Percentiles rank a stretch among this genome's conserved stretches.
Conservation (phyloP, 2,888 invertebrate species). For the Charanyca ferruginea region DNA sequence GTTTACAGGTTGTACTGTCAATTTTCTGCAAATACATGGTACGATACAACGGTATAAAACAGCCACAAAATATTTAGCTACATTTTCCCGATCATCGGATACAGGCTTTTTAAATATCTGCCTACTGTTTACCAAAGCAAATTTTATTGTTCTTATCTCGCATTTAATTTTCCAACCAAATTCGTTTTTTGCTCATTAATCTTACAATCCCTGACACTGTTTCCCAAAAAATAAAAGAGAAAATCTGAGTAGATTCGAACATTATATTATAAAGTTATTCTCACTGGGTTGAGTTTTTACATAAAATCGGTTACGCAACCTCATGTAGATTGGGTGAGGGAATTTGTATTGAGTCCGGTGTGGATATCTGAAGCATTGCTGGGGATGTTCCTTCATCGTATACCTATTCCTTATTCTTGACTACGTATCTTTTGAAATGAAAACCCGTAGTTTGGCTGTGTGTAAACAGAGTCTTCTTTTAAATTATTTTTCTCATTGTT, state of each 20-base stretch:
- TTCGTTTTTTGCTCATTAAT: slow-evolving; percentile 52
- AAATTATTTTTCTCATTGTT: too few species aligned
- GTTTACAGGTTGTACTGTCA: not conserved
- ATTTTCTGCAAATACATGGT: not conserved
- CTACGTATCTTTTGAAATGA: slow-evolving; percentile 26
- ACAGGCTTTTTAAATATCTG: slow-evolving; percentile 27
- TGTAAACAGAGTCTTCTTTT: not conserved
- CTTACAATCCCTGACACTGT: slow-evolving; percentile 22
- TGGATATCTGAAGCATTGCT: slow-evolving; percentile 55
- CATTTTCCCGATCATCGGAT: not conserved
- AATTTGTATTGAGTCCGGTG: slow-evolving; percentile 75
- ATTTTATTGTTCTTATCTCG: slow-evolving; percentile 39
- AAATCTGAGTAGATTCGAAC: slow-evolving; percentile 41
- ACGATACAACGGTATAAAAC: not conserved
- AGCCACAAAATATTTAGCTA: not conserved
- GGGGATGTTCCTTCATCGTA: slow-evolving; percentile 34
- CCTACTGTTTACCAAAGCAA: slow-evolving; percentile 31
- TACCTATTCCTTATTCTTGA: slow-evolving; percentile 17
- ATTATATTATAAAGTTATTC: slow-evolving; percentile 43
- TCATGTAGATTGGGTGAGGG: slow-evolving; percentile 78
- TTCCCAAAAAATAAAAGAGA: slow-evolving; percentile 25
- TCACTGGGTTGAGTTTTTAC: slow-evolving; percentile 64
- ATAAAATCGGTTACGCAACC: slow-evolving; percentile 71
- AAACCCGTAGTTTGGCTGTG: not conserved
- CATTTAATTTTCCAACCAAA: slow-evolving; percentile 19